Percentiles rank a stretch among this genome's conserved stretches.
phyloP scores from a whole-genome alignment of 2,797 vertebrate species.

The Gila robusta region DNA sequence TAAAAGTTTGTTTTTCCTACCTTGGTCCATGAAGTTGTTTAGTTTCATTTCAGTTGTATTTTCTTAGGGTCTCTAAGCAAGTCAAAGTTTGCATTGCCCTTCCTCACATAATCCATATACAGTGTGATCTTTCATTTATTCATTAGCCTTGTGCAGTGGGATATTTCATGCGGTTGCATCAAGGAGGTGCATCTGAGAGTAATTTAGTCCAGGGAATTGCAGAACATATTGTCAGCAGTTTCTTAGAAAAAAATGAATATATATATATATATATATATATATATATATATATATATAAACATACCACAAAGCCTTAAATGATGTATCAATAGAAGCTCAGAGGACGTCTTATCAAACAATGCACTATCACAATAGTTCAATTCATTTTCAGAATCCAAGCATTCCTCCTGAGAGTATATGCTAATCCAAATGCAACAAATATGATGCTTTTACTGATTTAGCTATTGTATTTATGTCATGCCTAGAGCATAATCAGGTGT shows the following conservation, averaged over 20 bases:
- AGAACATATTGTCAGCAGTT: slow-evolving; percentile 55
- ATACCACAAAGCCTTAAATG: slow-evolving; percentile 56
- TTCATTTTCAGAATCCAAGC: slow-evolving; percentile 3
- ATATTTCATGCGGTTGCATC: slow-evolving; percentile 68
- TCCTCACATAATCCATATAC: slow-evolving; percentile 40
- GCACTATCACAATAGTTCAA: slow-evolving; percentile 3
- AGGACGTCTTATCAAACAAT: slow-evolving; percentile 54
- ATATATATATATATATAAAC: slow-evolving; percentile 43
- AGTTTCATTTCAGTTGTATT: not conserved
- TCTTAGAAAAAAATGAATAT: slow-evolving; percentile 11
- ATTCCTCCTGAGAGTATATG: slow-evolving; percentile 10
- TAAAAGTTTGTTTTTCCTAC: slow-evolving; percentile 5
- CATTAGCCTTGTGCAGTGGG: slow-evolving; percentile 41
- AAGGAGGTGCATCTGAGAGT: slow-evolving; percentile 53
- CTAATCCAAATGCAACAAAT: not conserved
- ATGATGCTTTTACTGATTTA: not conserved
- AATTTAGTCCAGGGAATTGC: slow-evolving; percentile 67
- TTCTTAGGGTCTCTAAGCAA: not conserved
- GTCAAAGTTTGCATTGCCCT: not conserved
- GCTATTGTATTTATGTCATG: slow-evolving; percentile 52
- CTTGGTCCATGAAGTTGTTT: not conserved
- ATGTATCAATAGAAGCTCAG: slow-evolving; percentile 61
- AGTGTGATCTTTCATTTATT: slow-evolving; percentile 55
- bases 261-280: slow-evolving; percentile 17
- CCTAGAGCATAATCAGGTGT: slow-evolving; percentile 70